Conservation (phyloP, 1,140 invertebrate species). For the Oryzaephilus surinamensis region DNA sequence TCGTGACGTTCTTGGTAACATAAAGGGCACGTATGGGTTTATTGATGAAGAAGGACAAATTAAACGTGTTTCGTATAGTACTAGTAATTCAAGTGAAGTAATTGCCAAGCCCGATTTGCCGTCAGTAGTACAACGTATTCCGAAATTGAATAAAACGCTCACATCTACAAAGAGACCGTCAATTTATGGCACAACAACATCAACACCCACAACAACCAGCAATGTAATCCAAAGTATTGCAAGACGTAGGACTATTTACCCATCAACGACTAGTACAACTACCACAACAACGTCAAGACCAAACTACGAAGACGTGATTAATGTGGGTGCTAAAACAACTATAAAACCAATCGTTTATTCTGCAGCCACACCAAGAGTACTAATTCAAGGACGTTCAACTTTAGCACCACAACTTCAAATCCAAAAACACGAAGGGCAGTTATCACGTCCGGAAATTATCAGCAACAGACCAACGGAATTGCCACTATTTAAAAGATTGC, state of each 20-base stretch:
- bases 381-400: conserved; percentile 18
- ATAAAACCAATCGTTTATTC: conserved; percentile 22
- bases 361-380: conserved; percentile 21
- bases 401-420: conserved; percentile 1
- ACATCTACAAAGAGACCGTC: conserved; percentile 32
- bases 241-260: conserved; percentile 38
- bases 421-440: conserved; percentile 28
- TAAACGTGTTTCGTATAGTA: conserved; percentile 73
- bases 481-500: conserved; percentile 19
- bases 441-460: conserved; percentile 24
- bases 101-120: conserved; percentile 40
- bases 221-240: conserved; percentile 50
- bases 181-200: conserved; percentile 38
- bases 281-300: conserved; percentile 30
- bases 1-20: conserved; percentile 65
- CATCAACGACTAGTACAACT: conserved; percentile 30
- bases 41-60: conserved; percentile 69
- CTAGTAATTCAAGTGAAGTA: conserved; percentile 44
- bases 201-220: conserved; percentile 38
- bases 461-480: conserved; percentile 22
- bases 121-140: conserved; percentile 41
- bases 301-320: conserved; percentile 32
- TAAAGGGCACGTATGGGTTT: conserved; percentile 80
- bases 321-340: conserved; percentile 26
- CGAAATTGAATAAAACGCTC: conserved; percentile 33